Evolutionary conservation across 2,797 vertebrate species (phyloP).

Genomic region (Phoebastria nigripes): DNA sequence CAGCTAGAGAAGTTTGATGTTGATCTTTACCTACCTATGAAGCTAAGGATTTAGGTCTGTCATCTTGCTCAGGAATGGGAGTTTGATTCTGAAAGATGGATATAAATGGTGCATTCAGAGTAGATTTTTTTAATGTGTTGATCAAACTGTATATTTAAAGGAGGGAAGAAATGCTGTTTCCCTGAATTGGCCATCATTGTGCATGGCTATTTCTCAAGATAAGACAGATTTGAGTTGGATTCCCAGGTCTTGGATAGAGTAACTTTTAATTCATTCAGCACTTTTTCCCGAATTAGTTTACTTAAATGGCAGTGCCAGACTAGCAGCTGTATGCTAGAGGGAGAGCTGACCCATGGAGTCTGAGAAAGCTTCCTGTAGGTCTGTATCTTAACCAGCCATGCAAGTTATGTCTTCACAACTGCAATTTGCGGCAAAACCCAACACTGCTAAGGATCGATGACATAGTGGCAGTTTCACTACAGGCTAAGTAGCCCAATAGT

Average conservation of each 20-base stretch:
- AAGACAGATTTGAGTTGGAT: background rate
- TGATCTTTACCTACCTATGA: background rate
- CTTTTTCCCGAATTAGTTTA: background rate
- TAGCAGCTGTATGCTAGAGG: background rate
- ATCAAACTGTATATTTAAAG: background rate
- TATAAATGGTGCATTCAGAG: background rate
- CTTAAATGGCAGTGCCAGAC: background rate
- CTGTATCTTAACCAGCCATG: background rate
- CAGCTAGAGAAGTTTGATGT: background rate
- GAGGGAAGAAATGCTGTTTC: background rate
- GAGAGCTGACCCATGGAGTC: background rate
- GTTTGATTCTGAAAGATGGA: background rate
- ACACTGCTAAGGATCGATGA: accelerated
- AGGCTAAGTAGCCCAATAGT: background rate
- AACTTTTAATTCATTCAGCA: background rate
- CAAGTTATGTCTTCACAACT: background rate
- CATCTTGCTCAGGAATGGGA: background rate
- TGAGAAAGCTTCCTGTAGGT: background rate
- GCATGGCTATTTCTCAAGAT: background rate
- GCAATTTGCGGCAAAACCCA: background rate
- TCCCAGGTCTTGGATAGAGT: background rate
- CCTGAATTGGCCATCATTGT: background rate
- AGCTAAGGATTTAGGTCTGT: background rate
- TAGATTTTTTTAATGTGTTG: background rate
- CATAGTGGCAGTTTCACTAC: background rate